Percentiles rank a stretch among this genome's conserved stretches.
These are phyloP conservation scores for Hippocampus zosterae DNA, from an alignment of 2,113 vertebrate species.

Conservation along the genomic window DNA sequence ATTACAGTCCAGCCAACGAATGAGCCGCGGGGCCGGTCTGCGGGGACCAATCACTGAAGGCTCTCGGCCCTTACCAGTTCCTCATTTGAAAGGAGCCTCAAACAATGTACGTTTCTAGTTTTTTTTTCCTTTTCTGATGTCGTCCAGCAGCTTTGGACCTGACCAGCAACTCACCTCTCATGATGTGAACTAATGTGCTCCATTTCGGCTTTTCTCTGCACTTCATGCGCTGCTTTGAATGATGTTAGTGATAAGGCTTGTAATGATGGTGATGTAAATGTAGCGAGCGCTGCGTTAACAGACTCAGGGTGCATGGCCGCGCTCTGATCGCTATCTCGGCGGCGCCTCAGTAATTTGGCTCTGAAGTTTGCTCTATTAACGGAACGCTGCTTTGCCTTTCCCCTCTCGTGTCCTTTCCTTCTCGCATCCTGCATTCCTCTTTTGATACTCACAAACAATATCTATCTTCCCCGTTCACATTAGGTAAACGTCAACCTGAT, in stretches of 20 bases:
- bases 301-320: slow-evolving; percentile 51
- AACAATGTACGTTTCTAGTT: slow-evolving; percentile 25
- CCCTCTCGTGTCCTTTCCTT: slow-evolving; percentile 49
- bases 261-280: slow-evolving; percentile 66
- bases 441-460: background rate
- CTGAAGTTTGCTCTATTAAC: slow-evolving; percentile 66
- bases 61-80: slow-evolving; percentile 48
- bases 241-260: slow-evolving; percentile 59
- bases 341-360: slow-evolving; percentile 69
- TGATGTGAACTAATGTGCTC: slow-evolving; percentile 46
- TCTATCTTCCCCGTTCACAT: background rate
- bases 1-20: slow-evolving; percentile 68
- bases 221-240: slow-evolving; percentile 53
- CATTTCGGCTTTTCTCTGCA: slow-evolving; percentile 56
- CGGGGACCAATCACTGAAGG: slow-evolving; percentile 64
- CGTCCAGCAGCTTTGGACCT: slow-evolving; percentile 26
- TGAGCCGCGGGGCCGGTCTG: slow-evolving; percentile 69
- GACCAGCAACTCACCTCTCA: slow-evolving; percentile 49
- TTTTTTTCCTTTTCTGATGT: slow-evolving; percentile 2
- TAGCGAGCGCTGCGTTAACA: slow-evolving; percentile 64
- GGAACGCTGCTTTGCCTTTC: slow-evolving; percentile 56
- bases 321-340: slow-evolving; percentile 66
- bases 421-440: slow-evolving; percentile 43
- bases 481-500: background rate
- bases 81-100: slow-evolving; percentile 38